Evolutionary conservation across 1,140 invertebrate genomes (phyloP), one percentile per base, ranked within the genome.

Genomic region (Cherax quadricarinatus): DNA sequence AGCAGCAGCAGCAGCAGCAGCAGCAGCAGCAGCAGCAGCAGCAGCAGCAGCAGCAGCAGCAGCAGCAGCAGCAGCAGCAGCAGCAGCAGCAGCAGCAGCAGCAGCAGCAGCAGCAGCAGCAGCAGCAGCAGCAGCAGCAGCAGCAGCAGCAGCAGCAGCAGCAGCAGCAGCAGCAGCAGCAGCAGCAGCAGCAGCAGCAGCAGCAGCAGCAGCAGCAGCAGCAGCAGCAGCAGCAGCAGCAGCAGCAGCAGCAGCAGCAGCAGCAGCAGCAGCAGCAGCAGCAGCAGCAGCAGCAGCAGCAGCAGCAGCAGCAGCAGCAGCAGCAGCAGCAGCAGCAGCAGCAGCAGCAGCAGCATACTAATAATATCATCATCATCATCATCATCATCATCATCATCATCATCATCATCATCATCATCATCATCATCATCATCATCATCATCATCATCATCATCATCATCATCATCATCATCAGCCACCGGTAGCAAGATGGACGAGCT

Each of bases 401-500:
- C 12, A n/a, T 70, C 12, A n/a, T 70, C 12, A n/a, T 70, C 12
- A n/a, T 70, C 12, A n/a, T 70, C 12, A n/a, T 70, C 12, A 70
- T 70, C 66, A 70, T 70, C 66, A 70, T 70, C 66, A 70, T 70
- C n/a, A 70, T 70, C 66, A 70, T 70, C n/a, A 70, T 70, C 66
- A 70, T 70, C 66, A 14, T n/a, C n/a, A n/a, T n/a, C n/a, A n/a
- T n/a, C n/a, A n/a, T n/a, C n/a, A n/a, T n/a, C n/a, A n/a, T n/a
- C n/a, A n/a, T n/a, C n/a, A n/a, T n/a, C n/a, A n/a, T n/a, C n/a
- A n/a, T n/a, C 83, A 86, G 87, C 92, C 86, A 41, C 30, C 30
- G 87, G 87, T 86, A 88, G 48, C 92, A 93, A 93, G 87, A 93
- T 93, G 92, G 92, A 93, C 92, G 92, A 93, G 82, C 87, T 93